Evolutionary conservation across 23 tunicate genomes (phyloP).

Genomic region (Styela plicata): DNA sequence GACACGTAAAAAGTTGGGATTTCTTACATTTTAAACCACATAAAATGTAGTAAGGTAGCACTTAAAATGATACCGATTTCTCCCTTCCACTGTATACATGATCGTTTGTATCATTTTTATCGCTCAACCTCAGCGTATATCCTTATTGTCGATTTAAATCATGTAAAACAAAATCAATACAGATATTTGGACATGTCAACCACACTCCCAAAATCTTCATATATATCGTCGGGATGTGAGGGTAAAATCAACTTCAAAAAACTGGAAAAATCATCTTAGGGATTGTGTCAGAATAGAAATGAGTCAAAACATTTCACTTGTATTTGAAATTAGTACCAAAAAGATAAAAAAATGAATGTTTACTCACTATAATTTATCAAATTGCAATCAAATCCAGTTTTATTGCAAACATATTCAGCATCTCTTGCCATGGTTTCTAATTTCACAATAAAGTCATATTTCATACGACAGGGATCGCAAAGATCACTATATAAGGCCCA

Average conservation of each 20-base stretch:
- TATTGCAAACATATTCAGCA: neutral
- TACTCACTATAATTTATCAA: neutral
- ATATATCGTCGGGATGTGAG: too few species aligned
- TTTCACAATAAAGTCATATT: neutral
- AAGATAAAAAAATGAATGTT: neutral
- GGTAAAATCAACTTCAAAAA: neutral
- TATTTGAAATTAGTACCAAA: neutral
- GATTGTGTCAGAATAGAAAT: neutral
- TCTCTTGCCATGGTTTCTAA: neutral
- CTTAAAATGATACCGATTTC: too few species aligned
- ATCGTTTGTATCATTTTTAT: too few species aligned
- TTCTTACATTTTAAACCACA: too few species aligned
- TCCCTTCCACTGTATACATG: too few species aligned
- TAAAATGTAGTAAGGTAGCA: too few species aligned
- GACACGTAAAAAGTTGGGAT: too few species aligned
- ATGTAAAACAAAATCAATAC: too few species aligned
- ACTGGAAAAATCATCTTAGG: neutral
- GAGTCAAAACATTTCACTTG: neutral
- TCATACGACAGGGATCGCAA: neutral
- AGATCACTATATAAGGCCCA: neutral
- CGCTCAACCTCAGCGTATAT: too few species aligned
- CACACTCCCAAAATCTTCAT: too few species aligned
- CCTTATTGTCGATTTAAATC: too few species aligned
- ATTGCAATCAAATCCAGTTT: neutral
- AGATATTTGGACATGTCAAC: too few species aligned